Percentiles rank a stretch among this genome's conserved stretches.
These are phyloP conservation scores for Adelognathus sp. DNA, from an alignment of 2,888 invertebrate species.

Conservation along the genomic window DNA sequence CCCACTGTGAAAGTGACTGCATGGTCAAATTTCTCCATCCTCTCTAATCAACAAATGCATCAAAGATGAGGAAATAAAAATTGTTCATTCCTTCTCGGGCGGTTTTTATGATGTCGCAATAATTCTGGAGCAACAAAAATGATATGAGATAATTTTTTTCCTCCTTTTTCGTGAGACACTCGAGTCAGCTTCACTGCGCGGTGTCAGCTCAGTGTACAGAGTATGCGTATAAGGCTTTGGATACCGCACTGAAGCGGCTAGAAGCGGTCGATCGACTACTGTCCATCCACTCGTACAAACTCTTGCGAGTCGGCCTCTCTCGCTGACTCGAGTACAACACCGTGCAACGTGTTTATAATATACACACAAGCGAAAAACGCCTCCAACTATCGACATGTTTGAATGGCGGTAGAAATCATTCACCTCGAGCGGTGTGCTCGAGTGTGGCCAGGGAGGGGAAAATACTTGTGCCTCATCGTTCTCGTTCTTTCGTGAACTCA, in stretches of 20 bases:
- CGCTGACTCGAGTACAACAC: too few relatives aligned
- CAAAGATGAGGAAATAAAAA: background rate
- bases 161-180: background rate
- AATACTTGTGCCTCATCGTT: background rate
- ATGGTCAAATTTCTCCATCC: background rate
- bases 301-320: too few relatives aligned
- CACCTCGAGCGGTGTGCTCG: constrained; percentile 20
- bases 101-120: background rate
- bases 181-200: background rate
- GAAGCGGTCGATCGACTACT: constrained; percentile 51
- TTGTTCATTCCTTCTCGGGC: background rate
- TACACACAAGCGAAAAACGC: constrained; percentile 1
- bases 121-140: background rate
- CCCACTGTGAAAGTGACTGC: background rate
- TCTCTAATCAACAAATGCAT: background rate
- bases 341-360: background rate
- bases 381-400: constrained; percentile 45
- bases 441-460: background rate
- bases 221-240: background rate
- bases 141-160: background rate
- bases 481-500: background rate
- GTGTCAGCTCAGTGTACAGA: background rate
- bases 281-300: constrained; percentile 32
- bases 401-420: constrained; percentile 55
- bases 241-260: constrained; percentile 27